phyloP scores from a whole-genome alignment of 2,113 vertebrate species.

The Phaetusa simplex region DNA sequence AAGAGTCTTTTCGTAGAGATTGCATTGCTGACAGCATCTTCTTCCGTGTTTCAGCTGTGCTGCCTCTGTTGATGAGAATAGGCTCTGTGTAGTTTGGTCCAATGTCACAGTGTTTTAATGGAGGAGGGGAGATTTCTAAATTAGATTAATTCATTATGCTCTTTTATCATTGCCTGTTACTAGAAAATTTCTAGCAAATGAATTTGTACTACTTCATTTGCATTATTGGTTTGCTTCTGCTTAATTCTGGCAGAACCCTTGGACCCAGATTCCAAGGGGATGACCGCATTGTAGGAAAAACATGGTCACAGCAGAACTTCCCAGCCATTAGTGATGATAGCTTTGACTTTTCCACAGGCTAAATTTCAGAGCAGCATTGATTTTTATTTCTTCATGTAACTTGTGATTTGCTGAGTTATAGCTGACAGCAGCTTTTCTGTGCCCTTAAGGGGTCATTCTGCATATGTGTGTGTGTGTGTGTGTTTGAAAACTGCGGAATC shows the following conservation, averaged over 20 bases:
- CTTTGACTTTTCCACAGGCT: background rate
- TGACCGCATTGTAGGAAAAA: background rate
- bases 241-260: background rate
- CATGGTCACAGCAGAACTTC: background rate
- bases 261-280: background rate
- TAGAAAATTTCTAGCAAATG: background rate
- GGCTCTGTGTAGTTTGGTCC: background rate
- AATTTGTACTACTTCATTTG: background rate
- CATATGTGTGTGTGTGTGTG: background rate
- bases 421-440: background rate
- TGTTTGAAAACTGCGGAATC: conserved; percentile 5
- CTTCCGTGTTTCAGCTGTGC: background rate
- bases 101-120: background rate
- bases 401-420: background rate
- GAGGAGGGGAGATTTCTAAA: background rate
- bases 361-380: background rate
- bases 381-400: background rate
- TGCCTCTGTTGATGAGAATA: background rate
- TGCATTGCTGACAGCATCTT: background rate
- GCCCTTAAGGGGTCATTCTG: background rate
- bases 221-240: background rate
- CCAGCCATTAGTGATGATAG: background rate
- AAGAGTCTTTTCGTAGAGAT: background rate
- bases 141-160: background rate
- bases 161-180: background rate